Evolutionary conservation across 2,797 vertebrate genomes (phyloP), one percentile per base, ranked within the genome.

Genomic region (Hydrolagus colliei): DNA sequence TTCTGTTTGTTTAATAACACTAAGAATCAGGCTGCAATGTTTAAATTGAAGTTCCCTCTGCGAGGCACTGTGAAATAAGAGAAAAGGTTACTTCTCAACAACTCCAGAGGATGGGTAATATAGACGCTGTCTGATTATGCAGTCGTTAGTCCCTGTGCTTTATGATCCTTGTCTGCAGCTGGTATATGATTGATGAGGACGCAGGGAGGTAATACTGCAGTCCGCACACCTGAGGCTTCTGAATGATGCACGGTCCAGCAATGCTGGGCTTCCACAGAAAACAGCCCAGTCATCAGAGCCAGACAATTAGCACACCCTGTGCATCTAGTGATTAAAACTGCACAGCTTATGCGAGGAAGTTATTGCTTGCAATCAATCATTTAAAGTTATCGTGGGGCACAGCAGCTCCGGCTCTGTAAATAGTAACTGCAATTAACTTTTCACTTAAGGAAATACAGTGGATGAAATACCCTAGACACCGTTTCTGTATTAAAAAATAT

Each of bases 151-250:
- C 68, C 82, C 73, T 87, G 87, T 85, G 80, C 87, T 86, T 73
- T 78, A 78, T 85, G 67, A 73, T 75, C 59, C 86, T 87, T 79
- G 85, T 67, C 88, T 86, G 86, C 87, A 88, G 86, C 88, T 88
- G 68, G 63, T 20, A 41, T 87, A 87, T 88, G 87, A 89, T 89
- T 88, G 88, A 89, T 89, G 87, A 86, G 86, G 68, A 84, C 78
- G 88, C 87, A 82, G 86, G 86, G 79, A 87, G 63, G 86, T 86
- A 88, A 82, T 86, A 72, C 87, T 80, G 87, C 86, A 87, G 72
- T 86, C 73, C 86, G 77, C 86, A 80, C 87, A 86, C 86, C 74
- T 86, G 88, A 87, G 77, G 87, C 72, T 85, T 85, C 41, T 86
- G 63, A 77, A 72, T 71, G 86, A 86, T 73, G 27, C 59, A 82